A percentile compares a stretch with the other conserved stretches of the same genome.
Conservation (phyloP, 2,797 vertebrate species). For the Galagoides demidoff region DNA sequence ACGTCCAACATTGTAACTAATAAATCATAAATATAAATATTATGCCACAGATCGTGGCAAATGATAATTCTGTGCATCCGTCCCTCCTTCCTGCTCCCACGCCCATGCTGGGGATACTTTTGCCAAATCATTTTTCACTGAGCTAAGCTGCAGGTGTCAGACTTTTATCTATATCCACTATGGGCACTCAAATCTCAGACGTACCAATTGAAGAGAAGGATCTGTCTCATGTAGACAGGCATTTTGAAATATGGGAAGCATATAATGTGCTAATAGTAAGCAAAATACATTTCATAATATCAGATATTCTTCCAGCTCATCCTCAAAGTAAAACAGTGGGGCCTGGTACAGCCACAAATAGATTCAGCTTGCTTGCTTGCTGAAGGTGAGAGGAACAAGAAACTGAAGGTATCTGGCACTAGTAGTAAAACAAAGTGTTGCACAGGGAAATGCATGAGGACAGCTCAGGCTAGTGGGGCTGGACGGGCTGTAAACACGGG, state of each 20-base stretch:
- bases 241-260: not conserved
- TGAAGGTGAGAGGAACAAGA: not conserved
- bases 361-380: too few species aligned
- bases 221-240: not conserved
- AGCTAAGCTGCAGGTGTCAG: not conserved
- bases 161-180: not conserved
- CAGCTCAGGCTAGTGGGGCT: not conserved
- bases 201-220: too few species aligned
- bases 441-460: not conserved
- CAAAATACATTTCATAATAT: not conserved
- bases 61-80: fast-evolving
- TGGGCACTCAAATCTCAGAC: not conserved
- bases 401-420: not conserved
- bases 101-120: not conserved
- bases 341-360: too few species aligned
- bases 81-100: not conserved
- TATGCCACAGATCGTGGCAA: not conserved
- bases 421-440: not conserved
- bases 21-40: not conserved
- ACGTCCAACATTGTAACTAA: not conserved
- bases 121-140: not conserved
- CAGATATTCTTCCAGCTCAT: not conserved
- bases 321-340: too few species aligned
- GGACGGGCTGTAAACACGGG: fast-evolving
- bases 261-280: not conserved